Evolutionary conservation across 2,113 vertebrate species (phyloP).

Genomic region (Anarrhichthys ocellatus): DNA sequence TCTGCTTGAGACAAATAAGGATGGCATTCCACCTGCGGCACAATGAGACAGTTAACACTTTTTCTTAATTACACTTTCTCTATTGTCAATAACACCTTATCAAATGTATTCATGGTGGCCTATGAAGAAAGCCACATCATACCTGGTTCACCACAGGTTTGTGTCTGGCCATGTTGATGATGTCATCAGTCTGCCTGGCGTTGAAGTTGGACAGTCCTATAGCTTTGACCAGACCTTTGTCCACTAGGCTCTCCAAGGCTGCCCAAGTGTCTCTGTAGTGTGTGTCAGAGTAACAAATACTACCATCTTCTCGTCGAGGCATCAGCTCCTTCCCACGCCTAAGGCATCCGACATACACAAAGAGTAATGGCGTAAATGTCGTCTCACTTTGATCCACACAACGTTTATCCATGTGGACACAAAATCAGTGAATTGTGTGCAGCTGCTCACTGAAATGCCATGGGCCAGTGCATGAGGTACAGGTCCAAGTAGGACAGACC

Average conservation of each 20-base stretch:
- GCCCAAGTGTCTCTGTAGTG: conserved; percentile 83
- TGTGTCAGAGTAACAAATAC: conserved; percentile 78
- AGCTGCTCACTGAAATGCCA: conserved; percentile 81
- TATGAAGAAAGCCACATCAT: background rate
- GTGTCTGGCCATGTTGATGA: conserved; percentile 75
- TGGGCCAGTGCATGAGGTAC: conserved; percentile 86
- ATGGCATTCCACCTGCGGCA: conserved; percentile 82
- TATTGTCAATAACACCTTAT: background rate
- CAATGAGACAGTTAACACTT: background rate
- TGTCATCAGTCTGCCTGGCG: conserved; percentile 78
- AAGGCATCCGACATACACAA: conserved; percentile 26
- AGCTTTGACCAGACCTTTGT: conserved; percentile 80
- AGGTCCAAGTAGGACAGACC: conserved; percentile 81
- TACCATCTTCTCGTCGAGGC: conserved; percentile 79
- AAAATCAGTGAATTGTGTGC: background rate
- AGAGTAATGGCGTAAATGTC: background rate
- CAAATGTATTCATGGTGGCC: background rate
- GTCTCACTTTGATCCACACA: background rate
- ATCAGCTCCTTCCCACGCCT: conserved; percentile 80
- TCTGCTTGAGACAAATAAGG: conserved; percentile 79
- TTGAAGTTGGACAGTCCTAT: conserved; percentile 85
- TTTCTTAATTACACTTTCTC: background rate
- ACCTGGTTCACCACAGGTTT: conserved; percentile 84
- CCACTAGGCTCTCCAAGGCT: conserved; percentile 83
- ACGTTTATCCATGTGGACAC: background rate